Evolutionary conservation across 2,797 vertebrate species (phyloP).

Genomic region (Clarias fuscus): DNA sequence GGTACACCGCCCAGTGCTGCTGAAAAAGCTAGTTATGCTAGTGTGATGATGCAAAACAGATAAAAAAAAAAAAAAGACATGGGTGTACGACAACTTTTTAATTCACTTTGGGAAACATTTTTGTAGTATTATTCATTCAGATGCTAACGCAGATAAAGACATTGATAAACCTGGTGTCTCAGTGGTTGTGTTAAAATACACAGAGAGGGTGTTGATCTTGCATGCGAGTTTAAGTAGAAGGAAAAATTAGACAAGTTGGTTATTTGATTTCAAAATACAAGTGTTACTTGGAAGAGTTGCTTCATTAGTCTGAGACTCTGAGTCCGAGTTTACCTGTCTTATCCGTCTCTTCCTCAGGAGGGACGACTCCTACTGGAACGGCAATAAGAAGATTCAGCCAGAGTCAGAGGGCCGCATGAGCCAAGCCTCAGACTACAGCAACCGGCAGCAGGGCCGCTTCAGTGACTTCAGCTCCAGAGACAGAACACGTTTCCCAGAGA

Average conservation of each 20-base stretch:
- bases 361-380: conserved; percentile 92
- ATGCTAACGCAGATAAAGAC: not conserved
- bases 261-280: not conserved
- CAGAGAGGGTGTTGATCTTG: not conserved
- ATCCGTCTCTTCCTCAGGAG: conserved; percentile 72
- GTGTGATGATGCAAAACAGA: not conserved
- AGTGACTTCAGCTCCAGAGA: conserved; percentile 88
- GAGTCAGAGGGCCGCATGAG: conserved; percentile 85
- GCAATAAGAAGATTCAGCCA: conserved; percentile 88
- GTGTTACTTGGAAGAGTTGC: not conserved
- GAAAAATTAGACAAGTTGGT: not conserved
- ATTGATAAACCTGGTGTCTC: not conserved
- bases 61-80: not conserved
- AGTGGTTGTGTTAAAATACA: not conserved
- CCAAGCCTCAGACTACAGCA: conserved; percentile 88
- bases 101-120: not conserved
- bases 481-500: conserved; percentile 84
- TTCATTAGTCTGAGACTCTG: conserved; percentile 28
- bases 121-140: not conserved
- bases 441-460: conserved; percentile 89
- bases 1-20: conserved; percentile 68
- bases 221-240: not conserved
- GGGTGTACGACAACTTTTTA: not conserved
- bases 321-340: not conserved
- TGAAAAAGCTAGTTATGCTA: not conserved